Conservation (phyloP, 2,797 vertebrate species). For the Centropyge bicolor region DNA sequence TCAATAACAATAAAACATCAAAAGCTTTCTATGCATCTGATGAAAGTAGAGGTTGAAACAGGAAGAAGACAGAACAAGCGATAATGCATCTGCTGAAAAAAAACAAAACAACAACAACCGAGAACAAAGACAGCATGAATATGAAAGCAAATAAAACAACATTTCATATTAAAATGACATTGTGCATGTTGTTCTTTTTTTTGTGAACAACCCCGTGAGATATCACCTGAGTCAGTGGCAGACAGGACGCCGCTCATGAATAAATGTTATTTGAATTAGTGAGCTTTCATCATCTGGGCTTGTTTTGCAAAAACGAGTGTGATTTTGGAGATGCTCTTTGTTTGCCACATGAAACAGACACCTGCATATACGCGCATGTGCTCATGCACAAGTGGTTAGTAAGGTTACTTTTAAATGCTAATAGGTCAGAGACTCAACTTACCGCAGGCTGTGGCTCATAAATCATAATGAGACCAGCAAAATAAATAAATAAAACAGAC, state of each 20-base stretch:
- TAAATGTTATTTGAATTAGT: constrained; percentile 72
- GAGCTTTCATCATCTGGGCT: constrained; percentile 71
- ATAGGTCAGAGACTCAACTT: constrained; percentile 38
- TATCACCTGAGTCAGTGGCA: constrained; percentile 44
- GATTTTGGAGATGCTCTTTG: constrained; percentile 66
- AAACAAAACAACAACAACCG: not conserved
- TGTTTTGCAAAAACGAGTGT: constrained; percentile 67
- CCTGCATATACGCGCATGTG: constrained; percentile 26
- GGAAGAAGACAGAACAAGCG: constrained; percentile 31
- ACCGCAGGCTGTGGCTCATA: constrained; percentile 31
- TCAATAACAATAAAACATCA: constrained; percentile 57
- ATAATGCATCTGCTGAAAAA: constrained; percentile 42
- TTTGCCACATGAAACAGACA: constrained; percentile 55
- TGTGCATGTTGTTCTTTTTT: constrained; percentile 18
- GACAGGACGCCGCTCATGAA: constrained; percentile 69
- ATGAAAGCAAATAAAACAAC: constrained; percentile 60
- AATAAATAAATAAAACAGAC: not conserved
- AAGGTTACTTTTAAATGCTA: constrained; percentile 69
- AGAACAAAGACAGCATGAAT: constrained; percentile 64
- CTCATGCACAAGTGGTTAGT: constrained; percentile 13
- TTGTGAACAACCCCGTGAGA: constrained; percentile 19
- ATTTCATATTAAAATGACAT: constrained; percentile 61
- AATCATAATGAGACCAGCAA: constrained; percentile 52
- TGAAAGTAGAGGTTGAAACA: constrained; percentile 37
- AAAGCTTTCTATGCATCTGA: constrained; percentile 41